Conservation (phyloP, 2,113 vertebrate genomes). For the Percina caprodes region DNA sequence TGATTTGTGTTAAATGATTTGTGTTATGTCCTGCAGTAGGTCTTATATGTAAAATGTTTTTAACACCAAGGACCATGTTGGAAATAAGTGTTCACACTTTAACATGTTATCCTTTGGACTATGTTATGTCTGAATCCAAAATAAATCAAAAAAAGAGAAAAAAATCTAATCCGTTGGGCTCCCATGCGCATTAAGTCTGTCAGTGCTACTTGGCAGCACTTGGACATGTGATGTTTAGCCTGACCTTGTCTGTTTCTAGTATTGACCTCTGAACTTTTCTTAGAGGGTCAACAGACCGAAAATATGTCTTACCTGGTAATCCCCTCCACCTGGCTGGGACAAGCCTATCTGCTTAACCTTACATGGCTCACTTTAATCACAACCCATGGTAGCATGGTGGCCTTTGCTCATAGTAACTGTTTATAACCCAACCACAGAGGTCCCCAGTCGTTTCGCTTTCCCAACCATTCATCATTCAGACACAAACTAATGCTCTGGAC, state of each 20-base stretch:
- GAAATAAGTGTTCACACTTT: too few relatives aligned
- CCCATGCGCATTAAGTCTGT: background rate
- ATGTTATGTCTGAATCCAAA: too few relatives aligned
- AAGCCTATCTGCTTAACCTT: conserved; percentile 49
- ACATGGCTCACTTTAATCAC: conserved; percentile 57
- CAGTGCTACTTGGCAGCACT: background rate
- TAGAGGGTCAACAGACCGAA: background rate
- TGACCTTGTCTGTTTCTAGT: background rate
- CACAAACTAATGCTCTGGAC: conserved; percentile 59
- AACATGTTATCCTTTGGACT: too few relatives aligned
- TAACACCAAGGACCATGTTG: too few relatives aligned
- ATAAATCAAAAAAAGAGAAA: too few relatives aligned
- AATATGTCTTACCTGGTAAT: conserved; percentile 46
- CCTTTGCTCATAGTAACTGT: conserved; percentile 27
- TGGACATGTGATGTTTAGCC: background rate
- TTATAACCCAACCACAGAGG: conserved; percentile 25
- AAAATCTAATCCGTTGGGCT: background rate
- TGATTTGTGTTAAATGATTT: too few relatives aligned
- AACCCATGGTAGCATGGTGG: conserved; percentile 46
- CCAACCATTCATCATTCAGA: conserved; percentile 69
- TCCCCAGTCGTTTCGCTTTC: conserved; percentile 15
- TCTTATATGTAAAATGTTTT: too few relatives aligned
- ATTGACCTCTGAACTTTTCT: conserved; percentile 12
- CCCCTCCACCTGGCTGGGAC: conserved; percentile 15
- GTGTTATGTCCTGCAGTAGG: too few relatives aligned